Base-by-base conservation (phyloP, 2,797 vertebrate genomes). In the Channa striata region DNA sequence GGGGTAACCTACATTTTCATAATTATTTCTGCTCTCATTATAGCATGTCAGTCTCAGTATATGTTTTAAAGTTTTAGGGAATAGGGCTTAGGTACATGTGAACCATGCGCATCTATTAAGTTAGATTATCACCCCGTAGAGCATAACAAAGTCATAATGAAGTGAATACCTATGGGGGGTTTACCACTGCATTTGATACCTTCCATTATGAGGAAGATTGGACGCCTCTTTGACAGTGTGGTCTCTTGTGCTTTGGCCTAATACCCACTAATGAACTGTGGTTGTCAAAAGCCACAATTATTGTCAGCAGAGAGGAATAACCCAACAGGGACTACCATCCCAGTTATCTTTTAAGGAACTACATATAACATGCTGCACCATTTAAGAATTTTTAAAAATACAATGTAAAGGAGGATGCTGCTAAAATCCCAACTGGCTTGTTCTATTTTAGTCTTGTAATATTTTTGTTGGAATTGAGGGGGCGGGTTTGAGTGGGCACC, bases 231-330 rank as follows among this genome's bases (percentile, higher is more conserved):
- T 80, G 66, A 77, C 72, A 72, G 44, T 42, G 52, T 6, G 62
- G 77, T 82, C 63, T 62, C 75, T 44, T 37, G 74, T 86, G 78
- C 62, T 66, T 75, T 1, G 12, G 68, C 57, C 67, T 87, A 80
- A 85, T 86, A 75, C 67, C 50, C 69, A 68, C 74, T 85, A 87
- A 88, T 83, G 78, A 86, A 89, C 87, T 74, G 60, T 59, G 59
- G 62, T 72, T 81, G 69, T 87, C 72, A 82, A 88, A 89, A 79
- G 73, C 74, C 80, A 81, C 82, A 80, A 69, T 83, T 77, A 70
- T 56, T 72, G 74, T 85, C 80, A 64, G 74, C 70, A 60, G 69
- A 74, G 52, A 67, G 43, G 23, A 72, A 61, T 52, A 49, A 34
- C 39, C 64, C 82, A 77, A 40, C 40, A 30, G 83, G 69, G 77